phyloP scores from a whole-genome alignment of 2,888 invertebrate species.

The Oligia latruncula region DNA sequence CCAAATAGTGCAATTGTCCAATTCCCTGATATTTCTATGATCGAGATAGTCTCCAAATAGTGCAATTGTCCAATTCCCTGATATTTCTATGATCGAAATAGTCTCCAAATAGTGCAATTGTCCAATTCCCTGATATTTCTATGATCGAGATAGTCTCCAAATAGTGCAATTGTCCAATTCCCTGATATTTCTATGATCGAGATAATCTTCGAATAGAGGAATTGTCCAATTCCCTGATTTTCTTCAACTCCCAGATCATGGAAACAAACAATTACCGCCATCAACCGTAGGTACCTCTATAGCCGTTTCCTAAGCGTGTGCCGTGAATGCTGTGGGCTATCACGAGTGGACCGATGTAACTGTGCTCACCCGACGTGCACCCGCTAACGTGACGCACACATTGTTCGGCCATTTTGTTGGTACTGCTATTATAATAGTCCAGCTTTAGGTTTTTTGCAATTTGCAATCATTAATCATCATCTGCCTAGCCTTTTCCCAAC shows the following conservation, averaged over 20 bases:
- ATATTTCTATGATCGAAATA: not conserved
- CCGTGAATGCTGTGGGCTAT: slow-evolving; percentile 79
- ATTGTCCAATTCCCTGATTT: slow-evolving; percentile 4
- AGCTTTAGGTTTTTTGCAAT: not conserved
- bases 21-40: not conserved
- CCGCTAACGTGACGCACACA: slow-evolving; percentile 47
- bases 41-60: not conserved
- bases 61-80: not conserved
- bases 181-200: not conserved
- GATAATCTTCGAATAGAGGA: not conserved
- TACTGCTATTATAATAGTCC: slow-evolving; percentile 31
- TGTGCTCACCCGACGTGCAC: slow-evolving; percentile 43
- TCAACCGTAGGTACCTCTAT: slow-evolving; percentile 28
- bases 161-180: not conserved
- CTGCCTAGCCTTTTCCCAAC: too few species aligned
- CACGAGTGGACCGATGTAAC: slow-evolving; percentile 73
- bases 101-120: not conserved
- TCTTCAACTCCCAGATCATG: slow-evolving; percentile 52
- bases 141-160: not conserved
- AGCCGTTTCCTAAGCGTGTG: slow-evolving; percentile 66
- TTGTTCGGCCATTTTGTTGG: slow-evolving; percentile 43
- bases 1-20: not conserved
- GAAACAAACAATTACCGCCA: slow-evolving; percentile 61
- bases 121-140: not conserved
- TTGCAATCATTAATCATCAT: too few species aligned